Conservation (phyloP, 2,113 vertebrate genomes). For the Grammomys dolichurus region DNA sequence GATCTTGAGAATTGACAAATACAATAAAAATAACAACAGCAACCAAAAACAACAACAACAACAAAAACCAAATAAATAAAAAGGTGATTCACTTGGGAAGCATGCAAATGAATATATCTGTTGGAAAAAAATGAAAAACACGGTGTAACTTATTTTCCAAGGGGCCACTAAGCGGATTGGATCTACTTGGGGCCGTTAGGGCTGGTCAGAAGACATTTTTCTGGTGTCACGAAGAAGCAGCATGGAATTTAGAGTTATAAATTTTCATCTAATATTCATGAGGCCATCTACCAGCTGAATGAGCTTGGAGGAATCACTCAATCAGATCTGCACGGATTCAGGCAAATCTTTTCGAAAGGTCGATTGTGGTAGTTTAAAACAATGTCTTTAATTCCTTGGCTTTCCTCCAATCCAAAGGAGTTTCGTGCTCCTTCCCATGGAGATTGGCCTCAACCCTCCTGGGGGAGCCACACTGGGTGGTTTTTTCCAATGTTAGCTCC, state of each 20-base stretch:
- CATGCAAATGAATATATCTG: conserved; percentile 65
- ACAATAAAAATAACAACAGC: conserved; percentile 39
- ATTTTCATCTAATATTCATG: not conserved
- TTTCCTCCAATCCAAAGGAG: not conserved
- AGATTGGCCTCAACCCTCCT: not conserved
- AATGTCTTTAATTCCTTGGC: not conserved
- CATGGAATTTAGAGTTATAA: not conserved
- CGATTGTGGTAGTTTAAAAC: not conserved
- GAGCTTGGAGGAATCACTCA: not conserved
- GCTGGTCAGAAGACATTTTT: not conserved
- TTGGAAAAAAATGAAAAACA: not conserved
- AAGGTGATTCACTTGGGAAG: conserved; percentile 46
- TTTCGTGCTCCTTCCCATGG: not conserved
- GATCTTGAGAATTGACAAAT: conserved; percentile 63
- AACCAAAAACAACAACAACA: not conserved
- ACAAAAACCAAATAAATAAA: not conserved
- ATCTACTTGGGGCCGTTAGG: not conserved
- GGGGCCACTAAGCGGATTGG: not conserved
- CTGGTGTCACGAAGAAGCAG: not conserved
- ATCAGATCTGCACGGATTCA: not conserved
- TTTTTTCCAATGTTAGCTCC: not conserved
- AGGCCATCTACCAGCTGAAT: not conserved
- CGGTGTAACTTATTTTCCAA: not conserved
- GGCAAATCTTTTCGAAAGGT: not conserved
- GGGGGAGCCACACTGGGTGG: not conserved